Conservation (phyloP, 2,888 invertebrate species). For the Agonum fuliginosum region DNA sequence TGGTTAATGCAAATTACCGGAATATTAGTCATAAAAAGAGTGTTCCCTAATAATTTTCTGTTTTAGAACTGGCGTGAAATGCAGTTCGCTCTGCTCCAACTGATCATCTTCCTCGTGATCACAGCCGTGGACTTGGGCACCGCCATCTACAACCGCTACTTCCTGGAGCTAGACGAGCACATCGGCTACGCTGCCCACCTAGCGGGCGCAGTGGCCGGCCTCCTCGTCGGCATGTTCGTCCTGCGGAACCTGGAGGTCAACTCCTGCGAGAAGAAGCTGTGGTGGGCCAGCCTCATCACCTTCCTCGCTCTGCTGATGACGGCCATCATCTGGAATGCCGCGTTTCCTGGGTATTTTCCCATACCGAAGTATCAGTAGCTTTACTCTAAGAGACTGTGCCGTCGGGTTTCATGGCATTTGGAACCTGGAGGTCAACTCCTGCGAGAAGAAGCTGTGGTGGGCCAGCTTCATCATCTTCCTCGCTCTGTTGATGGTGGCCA, state of each 20-base stretch:
- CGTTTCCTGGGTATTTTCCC: conserved; percentile 70
- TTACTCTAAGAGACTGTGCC: too few species aligned
- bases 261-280: conserved; percentile 77
- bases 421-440: conserved; percentile 77
- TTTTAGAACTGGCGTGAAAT: conserved; percentile 96
- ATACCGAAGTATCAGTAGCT: too few species aligned
- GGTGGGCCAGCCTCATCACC: conserved; percentile 76
- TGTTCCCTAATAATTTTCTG: neutral
- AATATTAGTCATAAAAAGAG: neutral
- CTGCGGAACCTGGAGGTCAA: conserved; percentile 78
- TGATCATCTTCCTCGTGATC: conserved; percentile 87
- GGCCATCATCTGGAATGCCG: conserved; percentile 76
- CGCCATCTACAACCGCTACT: conserved; percentile 92
- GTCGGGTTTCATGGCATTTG: conserved; percentile 79
- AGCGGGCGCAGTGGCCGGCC: conserved; percentile 92
- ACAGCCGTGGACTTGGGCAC: conserved; percentile 90
- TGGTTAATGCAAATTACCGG: too few species aligned
- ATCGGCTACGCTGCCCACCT: conserved; percentile 97
- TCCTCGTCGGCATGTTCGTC: conserved; percentile 79
- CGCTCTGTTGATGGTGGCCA: conserved; percentile 73
- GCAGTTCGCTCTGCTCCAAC: conserved; percentile 92
- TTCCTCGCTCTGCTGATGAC: conserved; percentile 73
- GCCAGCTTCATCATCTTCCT: conserved; percentile 73
- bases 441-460: conserved; percentile 79
- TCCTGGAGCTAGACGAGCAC: conserved; percentile 81